Evolutionary conservation across 2,113 vertebrate genomes (phyloP), one percentile per base, ranked within the genome.

Genomic region (Noturus placidus): DNA sequence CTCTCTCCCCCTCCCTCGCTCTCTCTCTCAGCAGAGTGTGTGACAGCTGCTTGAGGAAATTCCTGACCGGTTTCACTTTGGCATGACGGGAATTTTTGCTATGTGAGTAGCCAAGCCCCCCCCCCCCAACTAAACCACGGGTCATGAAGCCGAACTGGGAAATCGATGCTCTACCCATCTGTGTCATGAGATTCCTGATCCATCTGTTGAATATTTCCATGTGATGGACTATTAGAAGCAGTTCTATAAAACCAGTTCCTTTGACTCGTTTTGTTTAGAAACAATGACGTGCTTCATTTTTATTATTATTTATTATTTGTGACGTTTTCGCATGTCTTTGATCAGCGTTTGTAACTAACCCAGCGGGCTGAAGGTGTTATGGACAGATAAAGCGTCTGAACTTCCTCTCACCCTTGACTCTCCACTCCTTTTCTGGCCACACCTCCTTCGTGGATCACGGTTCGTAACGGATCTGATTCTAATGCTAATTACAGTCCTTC

Each of bases 41-140:
- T 78, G 76, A 78, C 76, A 78, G 76, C 46, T 78, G 76, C 76
- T 33, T 54, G 76, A 78, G 76, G 76, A 78, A 78, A 78, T 78
- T 78, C 76, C 76, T 78, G 76, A 78, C 76, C 76, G 50, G 13
- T 78, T 52, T 30, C 46, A 78, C 50, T 78, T 30, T n/a, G 76
- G 46, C 46, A 78, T 54, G 76, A 78, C 50, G 5, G 76, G 50
- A 78, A 78, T 78, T 78, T 54, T 30, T 78, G 76, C 50, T 54
- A 54, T 54, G 76, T 78, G 46, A 78, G 76, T 78, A 78, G 46
- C 27, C 46, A 50, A 77, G 42, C 72, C 15, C 5, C 0, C 3
- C n/a, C 2, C 67, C 33, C 67, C 35, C 67, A 70, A 27, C 74
- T 11, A 74, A 46, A 74, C 70, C 70, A 50, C 13, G 10, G 46